Base-by-base conservation (phyloP, 2,797 vertebrate genomes). In the Enteromius thamalakanensis region DNA sequence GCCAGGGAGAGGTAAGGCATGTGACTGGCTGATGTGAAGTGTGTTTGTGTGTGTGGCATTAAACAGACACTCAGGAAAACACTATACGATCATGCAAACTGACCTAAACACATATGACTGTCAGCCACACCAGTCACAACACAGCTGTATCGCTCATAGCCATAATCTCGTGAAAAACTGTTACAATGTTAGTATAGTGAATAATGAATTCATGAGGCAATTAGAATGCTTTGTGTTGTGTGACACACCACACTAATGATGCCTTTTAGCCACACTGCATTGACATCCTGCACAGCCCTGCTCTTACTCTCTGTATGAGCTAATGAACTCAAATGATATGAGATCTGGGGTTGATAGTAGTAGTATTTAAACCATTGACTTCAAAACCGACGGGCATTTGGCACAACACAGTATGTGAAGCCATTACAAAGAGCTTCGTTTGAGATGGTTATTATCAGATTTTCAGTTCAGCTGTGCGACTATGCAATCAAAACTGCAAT, bases 121-220 rank as follows among this genome's bases (percentile, higher is more conserved):
- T 65, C 29, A 62, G 17, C 21, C 10, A 3, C 12, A 80, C 84
- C 87, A 84, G 83, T 90, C 90, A 87, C 87, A 91, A 89, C 88
- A 89, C 84, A 88, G 88, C 88, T 85, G 79, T 85, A 87, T 60
- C 78, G 80, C 64, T 53, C 49, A 45, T 14, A 83, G 74, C 47
- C n/a, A 55, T 45, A 68, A 76, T 68, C 34, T 67, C 11, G 11
- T 42, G 51, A 65, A 75, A 83, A 70, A 17, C 37, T 69, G 49
- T 70, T 78, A 65, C 53, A 14, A 68, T 77, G 19, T 65, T 76
- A 51, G 71, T 45, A 32, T 68, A 58, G 65, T 40, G 21, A 62
- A 83, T 78, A 71, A 77, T 69, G 55, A 71, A 78, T 49, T 47
- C 40, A 37, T 58, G 23, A 51, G 65, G 51, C 40, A 69, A 70